Evolutionary conservation across 2,113 vertebrate species (phyloP).

Genomic region (Apteryx mantelli): DNA sequence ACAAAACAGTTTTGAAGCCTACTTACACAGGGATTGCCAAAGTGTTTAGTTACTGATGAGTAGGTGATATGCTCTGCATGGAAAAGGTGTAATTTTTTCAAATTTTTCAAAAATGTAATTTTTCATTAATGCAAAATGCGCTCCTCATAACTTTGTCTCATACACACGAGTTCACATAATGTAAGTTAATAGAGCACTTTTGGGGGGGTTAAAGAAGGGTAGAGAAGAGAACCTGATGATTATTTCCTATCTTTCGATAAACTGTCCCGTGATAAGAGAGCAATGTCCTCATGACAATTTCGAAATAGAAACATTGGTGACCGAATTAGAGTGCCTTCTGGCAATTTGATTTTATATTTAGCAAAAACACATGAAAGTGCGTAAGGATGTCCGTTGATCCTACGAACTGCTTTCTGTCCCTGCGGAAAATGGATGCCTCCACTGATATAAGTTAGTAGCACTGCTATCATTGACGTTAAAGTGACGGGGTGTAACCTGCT

Average conservation of each 20-base stretch:
- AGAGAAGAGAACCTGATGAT: background rate
- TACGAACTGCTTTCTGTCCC: background rate
- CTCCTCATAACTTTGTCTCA: background rate
- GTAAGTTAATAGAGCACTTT: background rate
- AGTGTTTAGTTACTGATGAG: background rate
- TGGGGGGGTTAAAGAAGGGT: background rate
- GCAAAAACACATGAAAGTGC: background rate
- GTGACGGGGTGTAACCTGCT: background rate
- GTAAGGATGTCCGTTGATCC: background rate
- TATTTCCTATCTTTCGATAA: background rate
- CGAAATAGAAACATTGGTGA: background rate
- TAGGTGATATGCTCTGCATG: background rate
- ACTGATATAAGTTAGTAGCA: background rate
- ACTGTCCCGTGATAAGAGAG: background rate
- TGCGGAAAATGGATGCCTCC: background rate
- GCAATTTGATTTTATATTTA: background rate
- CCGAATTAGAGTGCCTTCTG: background rate
- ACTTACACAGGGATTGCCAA: background rate
- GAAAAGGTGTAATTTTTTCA: background rate
- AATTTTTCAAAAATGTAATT: background rate
- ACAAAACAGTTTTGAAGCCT: background rate
- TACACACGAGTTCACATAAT: background rate
- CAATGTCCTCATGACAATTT: background rate
- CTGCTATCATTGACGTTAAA: background rate
- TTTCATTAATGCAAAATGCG: background rate